Evolutionary conservation across 1,140 invertebrate genomes (phyloP), one percentile per base, ranked within the genome.

Genomic region (Dermatophagoides farinae): DNA sequence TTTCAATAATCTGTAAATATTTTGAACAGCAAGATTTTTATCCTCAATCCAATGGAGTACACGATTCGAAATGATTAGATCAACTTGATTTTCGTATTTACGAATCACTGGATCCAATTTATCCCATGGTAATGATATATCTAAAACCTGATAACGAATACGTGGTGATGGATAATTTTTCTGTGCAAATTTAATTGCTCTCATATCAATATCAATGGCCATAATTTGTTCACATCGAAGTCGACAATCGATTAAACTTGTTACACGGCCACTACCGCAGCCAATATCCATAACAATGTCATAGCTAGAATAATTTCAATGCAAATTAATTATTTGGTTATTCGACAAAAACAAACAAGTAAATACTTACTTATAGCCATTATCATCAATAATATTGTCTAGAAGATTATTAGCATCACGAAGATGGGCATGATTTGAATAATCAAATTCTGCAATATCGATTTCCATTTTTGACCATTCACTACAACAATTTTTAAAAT

Each of bases 301-400:
- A 41, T 49, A 60, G n/a, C 58, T 60, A 31, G 6, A 37, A 16
- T 18, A 23, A 18, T 20, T 5, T 39, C 2, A 25, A 44, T 39
- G 1, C 16, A 50, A 55, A 39, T 18, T 31, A 12, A 23, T 55
- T 38, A 55, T 47, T 23, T 47, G n/a, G n/a, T n/a, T n/a, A n/a
- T 31, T 31, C 31, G 8, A 47, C 46, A 47, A 47, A 8, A 47
- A 20, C 46, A 18, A 47, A 23, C 2, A 47, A 38, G 5, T 12
- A 8, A 47, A 25, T 46, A 49, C 46, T 46, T 2, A 59, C 57
- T 50, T 37, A 23, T 60, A 47, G 11, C 46, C 44, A 38, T 60
- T 60, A n/a, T 60, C 58, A 43, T 60, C 58, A 50, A 60, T 60
- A 52, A 60, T 60, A 49, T 23, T 18, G 22, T 60, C 58, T 6